Base-by-base conservation (phyloP, 2,113 vertebrate species). In the Aix galericulata region DNA sequence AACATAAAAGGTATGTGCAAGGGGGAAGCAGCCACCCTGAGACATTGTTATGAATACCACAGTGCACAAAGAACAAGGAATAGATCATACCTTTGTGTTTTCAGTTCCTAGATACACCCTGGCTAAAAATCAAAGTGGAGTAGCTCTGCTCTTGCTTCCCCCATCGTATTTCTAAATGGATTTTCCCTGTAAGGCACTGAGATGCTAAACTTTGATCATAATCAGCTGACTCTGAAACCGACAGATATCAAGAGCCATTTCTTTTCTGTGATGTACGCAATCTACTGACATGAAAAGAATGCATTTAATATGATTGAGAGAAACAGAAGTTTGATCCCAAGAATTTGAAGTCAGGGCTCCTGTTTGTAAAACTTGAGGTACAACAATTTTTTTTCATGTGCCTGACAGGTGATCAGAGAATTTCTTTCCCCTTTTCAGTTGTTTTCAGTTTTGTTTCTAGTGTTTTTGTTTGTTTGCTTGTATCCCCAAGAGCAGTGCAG, bases 131-230 rank as follows among this genome's bases (percentile, higher is more conserved):
- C 71, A 74, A 53, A 90, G 52, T 58, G 69, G 13, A 66, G 46
- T 75, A 82, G 62, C 71, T 89, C 66, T 89, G 62, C 29, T 91
- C 3, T 53, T 75, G 11, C 66, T 92, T 89, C 71, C 82, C 84
- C 62, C 2, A 0, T 76, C 69, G 13, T 59, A 40, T 42, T 94
- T 95, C 36, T 66, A 95, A 66, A 94, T 93, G 91, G 74, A 52
- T 96, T 97, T 97, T 95, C 64, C 75, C 58, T 89, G 44, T 93
- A 91, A 97, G 88, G 84, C 9, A 2, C 81, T 34, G 58, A 73
- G 56, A 89, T 92, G 72, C 26, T 95, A 58, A 92, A 93, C 92
- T 96, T 80, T 92, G 76, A 75, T 86, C 91, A 46, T 86, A 92
- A 91, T 79, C 67, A 92, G 63, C 92, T 91, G 72, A 93, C 83